These are phyloP conservation scores for Agrochola lychnidis DNA, from an alignment of 2,888 invertebrate species.

Conservation along the genomic window DNA sequence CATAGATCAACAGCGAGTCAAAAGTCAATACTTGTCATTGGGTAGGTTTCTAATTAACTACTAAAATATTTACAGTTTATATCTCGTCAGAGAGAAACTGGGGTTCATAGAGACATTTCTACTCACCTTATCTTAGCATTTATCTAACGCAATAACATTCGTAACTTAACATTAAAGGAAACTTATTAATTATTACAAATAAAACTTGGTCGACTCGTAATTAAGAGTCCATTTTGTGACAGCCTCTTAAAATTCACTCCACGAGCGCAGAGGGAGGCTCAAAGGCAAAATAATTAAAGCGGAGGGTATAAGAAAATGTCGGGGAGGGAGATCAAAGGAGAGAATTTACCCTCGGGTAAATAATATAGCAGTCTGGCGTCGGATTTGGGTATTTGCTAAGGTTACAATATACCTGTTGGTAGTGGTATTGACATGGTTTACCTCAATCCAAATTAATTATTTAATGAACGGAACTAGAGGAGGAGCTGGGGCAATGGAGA, in stretches of 20 bases:
- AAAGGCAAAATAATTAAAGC: constrained; percentile 90
- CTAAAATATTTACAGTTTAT: constrained; percentile 12
- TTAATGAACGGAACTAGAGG: constrained; percentile 64
- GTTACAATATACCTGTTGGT: constrained; percentile 71
- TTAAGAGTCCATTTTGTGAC: constrained; percentile 89
- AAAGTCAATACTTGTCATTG: background rate
- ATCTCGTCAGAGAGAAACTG: constrained; percentile 6
- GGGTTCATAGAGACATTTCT: background rate
- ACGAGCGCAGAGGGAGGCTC: constrained; percentile 81
- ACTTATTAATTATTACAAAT: constrained; percentile 88
- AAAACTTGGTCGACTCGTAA: constrained; percentile 83
- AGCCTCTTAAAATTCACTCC: constrained; percentile 89
- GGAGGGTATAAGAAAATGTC: constrained; percentile 87
- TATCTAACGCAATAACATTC: constrained; percentile 66
- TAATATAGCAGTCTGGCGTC: constrained; percentile 78
- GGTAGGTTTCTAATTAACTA: background rate
- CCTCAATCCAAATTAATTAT: constrained; percentile 72
- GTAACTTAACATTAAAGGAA: constrained; percentile 70
- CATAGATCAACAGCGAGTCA: background rate
- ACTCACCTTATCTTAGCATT: constrained; percentile 28
- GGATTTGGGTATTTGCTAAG: constrained; percentile 77
- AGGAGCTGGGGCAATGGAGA: constrained; percentile 52
- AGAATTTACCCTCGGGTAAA: constrained; percentile 83
- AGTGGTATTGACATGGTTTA: constrained; percentile 71
- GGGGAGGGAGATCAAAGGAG: constrained; percentile 86